These are phyloP conservation scores for Aleiodes sp. DNA, from an alignment of 1,140 invertebrate species.

Conservation along the genomic window DNA sequence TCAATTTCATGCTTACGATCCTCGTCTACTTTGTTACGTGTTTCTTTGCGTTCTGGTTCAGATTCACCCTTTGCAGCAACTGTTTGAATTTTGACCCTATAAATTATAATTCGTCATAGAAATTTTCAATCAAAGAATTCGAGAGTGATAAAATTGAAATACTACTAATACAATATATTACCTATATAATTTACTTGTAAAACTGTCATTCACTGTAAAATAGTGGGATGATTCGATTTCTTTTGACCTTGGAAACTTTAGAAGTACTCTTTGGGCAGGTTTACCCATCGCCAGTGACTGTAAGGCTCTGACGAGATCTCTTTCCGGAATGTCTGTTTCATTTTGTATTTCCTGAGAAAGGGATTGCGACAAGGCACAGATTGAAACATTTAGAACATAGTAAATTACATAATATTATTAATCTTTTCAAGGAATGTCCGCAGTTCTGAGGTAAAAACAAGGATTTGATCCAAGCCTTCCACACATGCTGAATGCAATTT, in stretches of 20 bases:
- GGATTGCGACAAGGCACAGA: slow-evolving; percentile 36
- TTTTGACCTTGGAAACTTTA: slow-evolving; percentile 94
- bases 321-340: slow-evolving; percentile 98
- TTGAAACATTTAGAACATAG: slow-evolving; percentile 31
- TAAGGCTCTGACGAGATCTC: slow-evolving; percentile 93
- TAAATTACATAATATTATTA: slow-evolving; percentile 25
- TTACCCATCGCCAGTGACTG: slow-evolving; percentile 98
- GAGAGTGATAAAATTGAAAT: slow-evolving; percentile 6
- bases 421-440: too few species aligned
- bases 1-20: slow-evolving; percentile 99
- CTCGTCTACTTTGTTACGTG: slow-evolving; percentile 97
- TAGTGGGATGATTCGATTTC: slow-evolving; percentile 94
- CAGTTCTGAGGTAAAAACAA: too few species aligned
- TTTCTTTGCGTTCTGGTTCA: slow-evolving; percentile 97
- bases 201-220: slow-evolving; percentile 97
- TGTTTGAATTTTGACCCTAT: slow-evolving; percentile 90
- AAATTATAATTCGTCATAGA: slow-evolving; percentile 33
- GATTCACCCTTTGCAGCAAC: slow-evolving; percentile 98
- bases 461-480: too few species aligned
- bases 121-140: slow-evolving; percentile 27
- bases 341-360: slow-evolving; percentile 85
- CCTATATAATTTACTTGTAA: slow-evolving; percentile 96
- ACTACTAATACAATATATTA: slow-evolving; percentile 53
- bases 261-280: slow-evolving; percentile 93
- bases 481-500: too few species aligned